Percentiles rank a stretch among this genome's conserved stretches.
Conservation (phyloP, 2,797 vertebrate genomes). For the Sebastes paucispinis region DNA sequence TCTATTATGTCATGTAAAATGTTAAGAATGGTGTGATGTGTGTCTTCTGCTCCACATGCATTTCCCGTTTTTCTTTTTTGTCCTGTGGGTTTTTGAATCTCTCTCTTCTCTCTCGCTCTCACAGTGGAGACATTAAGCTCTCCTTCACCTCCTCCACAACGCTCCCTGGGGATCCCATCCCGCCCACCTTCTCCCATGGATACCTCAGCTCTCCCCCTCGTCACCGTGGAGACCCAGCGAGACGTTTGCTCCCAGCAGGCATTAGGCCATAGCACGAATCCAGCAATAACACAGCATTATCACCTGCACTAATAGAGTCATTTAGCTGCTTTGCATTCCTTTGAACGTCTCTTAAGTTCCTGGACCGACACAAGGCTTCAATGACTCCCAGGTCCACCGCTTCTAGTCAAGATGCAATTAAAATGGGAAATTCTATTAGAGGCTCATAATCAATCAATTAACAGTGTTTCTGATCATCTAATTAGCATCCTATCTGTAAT, state of each 20-base stretch:
- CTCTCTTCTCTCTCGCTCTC: not conserved
- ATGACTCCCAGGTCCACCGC: slow-evolving; percentile 5
- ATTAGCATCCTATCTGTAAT: not conserved
- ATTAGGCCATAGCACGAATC: slow-evolving; percentile 33
- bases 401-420: slow-evolving; percentile 3
- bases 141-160: slow-evolving; percentile 59
- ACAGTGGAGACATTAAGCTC: slow-evolving; percentile 40
- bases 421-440: not conserved
- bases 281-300: slow-evolving; percentile 36
- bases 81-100: slow-evolving; percentile 17
- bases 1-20: not conserved
- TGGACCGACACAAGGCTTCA: slow-evolving; percentile 2
- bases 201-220: slow-evolving; percentile 58
- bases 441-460: not conserved
- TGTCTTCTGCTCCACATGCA: not conserved
- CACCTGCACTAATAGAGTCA: slow-evolving; percentile 40
- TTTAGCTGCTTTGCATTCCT: slow-evolving; percentile 41
- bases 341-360: slow-evolving; percentile 19
- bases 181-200: slow-evolving; percentile 67
- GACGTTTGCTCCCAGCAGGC: slow-evolving; percentile 48
- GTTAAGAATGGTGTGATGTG: not conserved
- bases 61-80: not conserved
- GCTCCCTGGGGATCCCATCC: slow-evolving; percentile 58
- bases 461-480: not conserved
- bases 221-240: slow-evolving; percentile 69